Conservation (phyloP, 2,113 vertebrate genomes). For the Coryphaenoides rupestris region DNA sequence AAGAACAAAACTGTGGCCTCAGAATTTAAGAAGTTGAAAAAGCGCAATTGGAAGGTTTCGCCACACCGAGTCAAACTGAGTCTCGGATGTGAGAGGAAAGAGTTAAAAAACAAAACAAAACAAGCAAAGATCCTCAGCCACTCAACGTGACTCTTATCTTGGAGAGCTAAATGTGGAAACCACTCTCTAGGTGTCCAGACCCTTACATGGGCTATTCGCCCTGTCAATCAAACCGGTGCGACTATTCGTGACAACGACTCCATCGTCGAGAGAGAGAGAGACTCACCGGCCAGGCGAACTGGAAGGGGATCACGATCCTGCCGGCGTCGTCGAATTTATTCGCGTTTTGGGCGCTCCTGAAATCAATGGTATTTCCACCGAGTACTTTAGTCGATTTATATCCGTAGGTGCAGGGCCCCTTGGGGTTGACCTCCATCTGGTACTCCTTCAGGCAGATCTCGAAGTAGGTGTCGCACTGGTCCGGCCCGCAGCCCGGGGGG, state of each 20-base stretch:
- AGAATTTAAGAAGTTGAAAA: too few relatives aligned
- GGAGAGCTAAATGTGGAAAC: slow-evolving; percentile 7
- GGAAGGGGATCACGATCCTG: slow-evolving; percentile 88
- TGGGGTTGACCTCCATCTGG: slow-evolving; percentile 82
- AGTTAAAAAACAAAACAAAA: slow-evolving; percentile 1
- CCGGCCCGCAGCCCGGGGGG: slow-evolving; percentile 81
- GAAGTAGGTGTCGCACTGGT: slow-evolving; percentile 97
- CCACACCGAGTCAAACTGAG: too few relatives aligned
- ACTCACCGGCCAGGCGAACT: slow-evolving; percentile 97
- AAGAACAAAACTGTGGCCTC: too few relatives aligned
- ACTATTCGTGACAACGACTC: too few relatives aligned
- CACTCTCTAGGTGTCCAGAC: neutral
- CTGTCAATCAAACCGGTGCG: neutral
- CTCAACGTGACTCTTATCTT: slow-evolving; percentile 16
- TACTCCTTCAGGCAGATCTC: slow-evolving; percentile 94
- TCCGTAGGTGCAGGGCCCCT: slow-evolving; percentile 84
- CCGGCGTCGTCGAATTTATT: slow-evolving; percentile 74
- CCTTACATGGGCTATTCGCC: too few relatives aligned
- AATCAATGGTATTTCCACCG: slow-evolving; percentile 94
- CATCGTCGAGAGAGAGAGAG: neutral
- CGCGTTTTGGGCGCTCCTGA: slow-evolving; percentile 71
- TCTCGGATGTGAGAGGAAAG: neutral
- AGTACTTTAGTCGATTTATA: slow-evolving; percentile 86
- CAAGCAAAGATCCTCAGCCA: slow-evolving; percentile 3
- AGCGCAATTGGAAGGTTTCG: too few relatives aligned